A percentile compares a stretch with the other conserved stretches of the same genome.
These are phyloP conservation scores for Bruchidius siliquastri DNA, from an alignment of 2,888 invertebrate species.

Conservation along the genomic window DNA sequence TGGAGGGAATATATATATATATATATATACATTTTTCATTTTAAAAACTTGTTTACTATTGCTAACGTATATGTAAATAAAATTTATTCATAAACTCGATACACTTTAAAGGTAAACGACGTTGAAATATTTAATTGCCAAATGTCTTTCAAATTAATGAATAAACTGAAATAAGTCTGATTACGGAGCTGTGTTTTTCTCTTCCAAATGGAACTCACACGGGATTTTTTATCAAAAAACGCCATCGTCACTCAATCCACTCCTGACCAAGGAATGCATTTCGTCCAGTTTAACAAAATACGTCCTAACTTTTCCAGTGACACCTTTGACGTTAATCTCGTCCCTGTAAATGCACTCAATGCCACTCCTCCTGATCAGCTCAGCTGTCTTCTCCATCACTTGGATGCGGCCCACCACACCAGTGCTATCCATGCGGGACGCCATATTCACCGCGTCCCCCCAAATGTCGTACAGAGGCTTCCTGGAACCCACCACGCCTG, in stretches of 20 bases:
- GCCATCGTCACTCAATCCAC: not conserved
- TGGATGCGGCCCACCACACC: slow-evolving; percentile 56
- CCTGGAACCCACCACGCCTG: slow-evolving; percentile 90
- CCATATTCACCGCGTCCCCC: slow-evolving; percentile 96
- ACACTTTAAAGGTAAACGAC: no score
- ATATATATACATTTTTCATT: no score
- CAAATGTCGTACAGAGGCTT: slow-evolving; percentile 96
- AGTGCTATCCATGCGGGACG: slow-evolving; percentile 92
- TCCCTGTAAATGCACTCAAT: slow-evolving; percentile 67
- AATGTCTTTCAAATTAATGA: no score
- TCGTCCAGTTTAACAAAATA: slow-evolving; percentile 68
- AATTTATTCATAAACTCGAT: no score
- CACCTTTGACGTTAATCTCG: slow-evolving; percentile 69
- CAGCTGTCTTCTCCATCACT: slow-evolving; percentile 68
- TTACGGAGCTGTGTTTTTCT: no score
- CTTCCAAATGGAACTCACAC: no score
- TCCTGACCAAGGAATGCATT: slow-evolving; percentile 28
- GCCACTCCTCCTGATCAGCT: slow-evolving; percentile 62
- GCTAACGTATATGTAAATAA: no score
- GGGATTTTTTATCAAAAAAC: no score
- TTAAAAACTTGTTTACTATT: no score
- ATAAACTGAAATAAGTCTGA: no score
- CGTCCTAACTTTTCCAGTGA: slow-evolving; percentile 61
- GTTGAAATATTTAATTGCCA: no score
- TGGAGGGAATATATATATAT: no score